Evolutionary conservation across 2,797 vertebrate genomes (phyloP).

Genomic region (Enteromius thamalakanensis): DNA sequence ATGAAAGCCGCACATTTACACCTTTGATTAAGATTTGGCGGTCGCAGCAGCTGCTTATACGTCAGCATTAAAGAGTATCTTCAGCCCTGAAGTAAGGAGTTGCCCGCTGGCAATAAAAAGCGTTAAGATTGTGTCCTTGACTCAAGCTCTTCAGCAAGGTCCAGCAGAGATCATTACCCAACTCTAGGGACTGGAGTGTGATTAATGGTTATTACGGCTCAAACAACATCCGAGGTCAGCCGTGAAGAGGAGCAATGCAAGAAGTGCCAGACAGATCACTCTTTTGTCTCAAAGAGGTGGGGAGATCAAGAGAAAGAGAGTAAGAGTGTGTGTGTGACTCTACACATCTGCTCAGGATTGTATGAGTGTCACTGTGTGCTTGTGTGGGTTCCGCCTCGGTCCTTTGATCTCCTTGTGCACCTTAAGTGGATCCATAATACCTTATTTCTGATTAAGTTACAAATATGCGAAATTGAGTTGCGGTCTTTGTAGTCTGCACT

Average conservation of each 20-base stretch:
- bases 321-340: neutral
- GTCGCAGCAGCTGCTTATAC: neutral
- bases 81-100: constrained; percentile 27
- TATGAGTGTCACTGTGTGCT: constrained; percentile 1
- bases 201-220: constrained; percentile 57
- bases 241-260: constrained; percentile 71
- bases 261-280: constrained; percentile 67
- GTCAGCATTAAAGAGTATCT: constrained; percentile 32
- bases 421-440: constrained; percentile 50
- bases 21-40: constrained; percentile 23
- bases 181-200: constrained; percentile 69
- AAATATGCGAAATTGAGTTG: constrained; percentile 45
- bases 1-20: neutral
- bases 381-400: constrained; percentile 8
- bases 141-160: constrained; percentile 75
- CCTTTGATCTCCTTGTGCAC: constrained; percentile 41
- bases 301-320: constrained; percentile 39
- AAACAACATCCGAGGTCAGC: constrained; percentile 76
- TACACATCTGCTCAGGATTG: constrained; percentile 11
- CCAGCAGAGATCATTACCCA: constrained; percentile 78
- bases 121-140: constrained; percentile 79
- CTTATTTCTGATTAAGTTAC: constrained; percentile 51
- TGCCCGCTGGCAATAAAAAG: constrained; percentile 59
- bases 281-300: constrained; percentile 56
- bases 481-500: constrained; percentile 52